Base-by-base conservation (phyloP, 2,888 invertebrate species). In the Sarcophaga rosellei region DNA sequence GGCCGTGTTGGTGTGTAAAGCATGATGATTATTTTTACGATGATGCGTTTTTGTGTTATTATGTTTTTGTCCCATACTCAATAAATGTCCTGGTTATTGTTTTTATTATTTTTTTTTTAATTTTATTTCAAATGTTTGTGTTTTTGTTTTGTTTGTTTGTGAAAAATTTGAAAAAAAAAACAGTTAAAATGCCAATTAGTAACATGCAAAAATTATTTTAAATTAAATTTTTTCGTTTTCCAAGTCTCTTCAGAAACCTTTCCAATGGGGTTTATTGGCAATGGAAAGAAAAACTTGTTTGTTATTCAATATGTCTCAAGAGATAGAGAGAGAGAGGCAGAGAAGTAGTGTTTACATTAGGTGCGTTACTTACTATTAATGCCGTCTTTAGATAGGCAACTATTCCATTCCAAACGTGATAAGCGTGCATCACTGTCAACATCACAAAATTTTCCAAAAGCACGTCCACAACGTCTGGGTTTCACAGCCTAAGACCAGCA, bases 401-500 rank as follows among this genome's bases (percentile, higher is more conserved):
- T 95, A 68, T 95, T 95, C 98, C 98, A 99, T 93, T 99, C 99
- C 80, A 94, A 94, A 86, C 95, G 95, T 53, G 96, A 95, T 87
- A 99, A 96, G 90, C 95, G 95, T 69, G 96, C 95, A 93, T 99
- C 97, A 76, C 95, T 95, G 93, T 98, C 96, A 77, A 95, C 94
- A 93, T 99, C 98, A 94, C 99, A 99, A 89, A 96, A 96, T 88
- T 96, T 96, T 23, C 97, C 96, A 94, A 99, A 98, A 61, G 96
- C 96, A 90, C 97, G 96, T 69, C 98, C 97, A 94, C 99, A 99
- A 75, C 97, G 95, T 92, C 96, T 96, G 61, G 98, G 99, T 91
- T 96, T 96, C 77, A 98, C 97, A 86, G 97, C 96, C 95, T 95
- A 86, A 83, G 80, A 79, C 70, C 57, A 75, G 75, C 79, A 79